phyloP scores from a whole-genome alignment of 2,888 invertebrate species.

The Panzeria rudis region DNA sequence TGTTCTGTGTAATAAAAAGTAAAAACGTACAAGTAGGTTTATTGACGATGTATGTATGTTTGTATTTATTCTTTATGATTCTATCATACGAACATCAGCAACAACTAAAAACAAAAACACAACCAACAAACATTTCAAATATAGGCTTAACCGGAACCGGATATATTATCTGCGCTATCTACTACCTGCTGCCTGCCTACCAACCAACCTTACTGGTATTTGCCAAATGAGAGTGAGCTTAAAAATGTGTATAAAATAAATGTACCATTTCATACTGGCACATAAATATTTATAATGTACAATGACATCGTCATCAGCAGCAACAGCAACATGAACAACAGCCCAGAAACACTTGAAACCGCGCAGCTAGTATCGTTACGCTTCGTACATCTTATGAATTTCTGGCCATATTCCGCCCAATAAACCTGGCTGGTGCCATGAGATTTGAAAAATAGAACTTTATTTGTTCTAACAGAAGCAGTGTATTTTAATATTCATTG shows the following conservation, averaged over 20 bases:
- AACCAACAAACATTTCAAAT: constrained; percentile 75
- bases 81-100: constrained; percentile 27
- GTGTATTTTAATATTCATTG: background rate
- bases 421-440: constrained; percentile 2
- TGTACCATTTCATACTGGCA: constrained; percentile 60
- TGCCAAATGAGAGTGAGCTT: constrained; percentile 55
- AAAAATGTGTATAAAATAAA: constrained; percentile 51
- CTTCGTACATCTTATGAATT: constrained; percentile 48
- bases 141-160: constrained; percentile 84
- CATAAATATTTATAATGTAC: constrained; percentile 45
- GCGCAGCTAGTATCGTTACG: constrained; percentile 48
- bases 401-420: constrained; percentile 26
- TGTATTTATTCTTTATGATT: background rate
- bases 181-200: constrained; percentile 72
- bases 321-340: constrained; percentile 22
- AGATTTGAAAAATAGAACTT: background rate
- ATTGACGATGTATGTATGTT: background rate
- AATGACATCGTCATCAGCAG: constrained; percentile 46
- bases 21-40: constrained; percentile 22
- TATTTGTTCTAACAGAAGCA: constrained; percentile 10
- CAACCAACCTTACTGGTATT: constrained; percentile 51
- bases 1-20: constrained; percentile 22
- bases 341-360: constrained; percentile 57
- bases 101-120: background rate
- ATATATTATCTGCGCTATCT: constrained; percentile 84